Conservation (phyloP, 2,797 vertebrate species). For the Monodelphis domestica region DNA sequence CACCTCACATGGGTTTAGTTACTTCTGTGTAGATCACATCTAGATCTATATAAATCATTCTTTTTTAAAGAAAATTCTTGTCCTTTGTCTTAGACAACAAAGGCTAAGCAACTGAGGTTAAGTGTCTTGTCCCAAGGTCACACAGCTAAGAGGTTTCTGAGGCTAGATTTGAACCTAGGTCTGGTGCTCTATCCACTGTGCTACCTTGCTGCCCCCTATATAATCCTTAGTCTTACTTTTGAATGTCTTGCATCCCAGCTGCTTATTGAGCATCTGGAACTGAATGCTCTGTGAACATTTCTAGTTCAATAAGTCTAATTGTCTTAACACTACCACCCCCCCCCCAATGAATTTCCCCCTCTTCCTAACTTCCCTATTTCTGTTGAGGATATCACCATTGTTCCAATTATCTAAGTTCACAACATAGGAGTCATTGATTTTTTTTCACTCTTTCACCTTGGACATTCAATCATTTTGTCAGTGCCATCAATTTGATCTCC, state of each 20-base stretch:
- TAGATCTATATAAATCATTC: too few relatives aligned
- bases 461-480: background rate
- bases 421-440: background rate
- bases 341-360: background rate
- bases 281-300: background rate
- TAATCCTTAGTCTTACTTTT: background rate
- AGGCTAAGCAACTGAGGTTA: too few relatives aligned
- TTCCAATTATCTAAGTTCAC: background rate
- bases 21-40: background rate
- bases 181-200: too few relatives aligned
- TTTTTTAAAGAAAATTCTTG: too few relatives aligned
- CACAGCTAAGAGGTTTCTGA: too few relatives aligned
- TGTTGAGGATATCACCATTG: background rate
- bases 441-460: background rate
- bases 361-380: background rate
- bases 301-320: background rate
- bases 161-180: too few relatives aligned
- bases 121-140: too few relatives aligned
- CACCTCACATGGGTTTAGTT: background rate
- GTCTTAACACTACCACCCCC: background rate
- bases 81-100: too few relatives aligned
- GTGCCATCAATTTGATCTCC: background rate
- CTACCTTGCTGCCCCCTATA: too few relatives aligned
- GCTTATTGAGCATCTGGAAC: background rate
- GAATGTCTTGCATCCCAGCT: background rate